These are phyloP conservation scores for Rhinatrema bivittatum DNA, from an alignment of 2,797 vertebrate species.

Conservation along the genomic window DNA sequence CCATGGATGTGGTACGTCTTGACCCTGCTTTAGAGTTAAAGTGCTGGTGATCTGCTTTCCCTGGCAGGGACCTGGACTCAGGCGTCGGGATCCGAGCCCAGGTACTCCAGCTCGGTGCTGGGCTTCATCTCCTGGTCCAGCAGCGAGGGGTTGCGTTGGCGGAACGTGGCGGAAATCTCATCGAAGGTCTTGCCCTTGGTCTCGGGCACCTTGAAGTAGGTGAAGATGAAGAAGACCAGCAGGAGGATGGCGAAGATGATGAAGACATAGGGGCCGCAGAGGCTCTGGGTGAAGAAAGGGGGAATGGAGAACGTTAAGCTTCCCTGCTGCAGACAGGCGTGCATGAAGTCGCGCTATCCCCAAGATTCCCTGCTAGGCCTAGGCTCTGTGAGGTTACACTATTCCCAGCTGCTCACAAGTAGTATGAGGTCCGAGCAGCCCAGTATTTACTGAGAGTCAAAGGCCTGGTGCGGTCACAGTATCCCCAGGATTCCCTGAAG, in stretches of 20 bases:
- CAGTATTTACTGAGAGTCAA: too few relatives aligned
- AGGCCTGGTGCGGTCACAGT: too few relatives aligned
- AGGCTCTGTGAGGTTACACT: too few relatives aligned
- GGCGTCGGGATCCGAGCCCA: slow-evolving; percentile 46
- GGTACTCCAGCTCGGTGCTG: slow-evolving; percentile 76
- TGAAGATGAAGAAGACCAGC: slow-evolving; percentile 76
- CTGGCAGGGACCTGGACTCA: slow-evolving; percentile 8
- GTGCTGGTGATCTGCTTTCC: slow-evolving; percentile 8
- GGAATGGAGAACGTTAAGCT: not conserved
- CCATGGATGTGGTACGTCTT: too few relatives aligned
- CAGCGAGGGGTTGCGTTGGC: slow-evolving; percentile 46
- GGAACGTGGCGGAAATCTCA: slow-evolving; percentile 74
- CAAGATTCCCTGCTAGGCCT: not conserved
- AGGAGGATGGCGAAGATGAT: slow-evolving; percentile 79
- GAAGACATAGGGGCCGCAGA: slow-evolving; percentile 78
- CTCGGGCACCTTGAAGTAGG: slow-evolving; percentile 85
- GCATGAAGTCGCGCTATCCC: too few relatives aligned
- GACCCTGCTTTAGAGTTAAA: too few relatives aligned
- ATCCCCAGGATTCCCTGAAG: too few relatives aligned
- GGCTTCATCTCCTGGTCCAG: slow-evolving; percentile 70
- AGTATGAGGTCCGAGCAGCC: too few relatives aligned
- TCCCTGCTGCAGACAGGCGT: too few relatives aligned
- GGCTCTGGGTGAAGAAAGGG: slow-evolving; percentile 29
- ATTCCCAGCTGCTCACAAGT: too few relatives aligned
- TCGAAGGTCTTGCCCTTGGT: slow-evolving; percentile 83